Percentiles rank a stretch among this genome's conserved stretches.
Conservation (phyloP, 2,113 vertebrate species). For the Acrocephalus kingi region DNA sequence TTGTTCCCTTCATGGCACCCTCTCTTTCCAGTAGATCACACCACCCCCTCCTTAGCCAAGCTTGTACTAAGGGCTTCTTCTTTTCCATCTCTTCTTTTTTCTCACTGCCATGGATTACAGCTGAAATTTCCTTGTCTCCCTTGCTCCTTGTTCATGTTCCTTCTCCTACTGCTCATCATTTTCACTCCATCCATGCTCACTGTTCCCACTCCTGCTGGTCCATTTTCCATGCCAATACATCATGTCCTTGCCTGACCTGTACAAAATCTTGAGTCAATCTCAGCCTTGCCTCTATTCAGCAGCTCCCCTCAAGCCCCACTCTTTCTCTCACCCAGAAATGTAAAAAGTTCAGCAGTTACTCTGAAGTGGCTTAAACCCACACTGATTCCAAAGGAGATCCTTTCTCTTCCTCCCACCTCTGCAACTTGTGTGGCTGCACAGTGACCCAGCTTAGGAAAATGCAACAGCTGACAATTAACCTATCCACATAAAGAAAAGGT, state of each 20-base stretch:
- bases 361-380: not conserved
- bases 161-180: not conserved
- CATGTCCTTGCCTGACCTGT: not conserved
- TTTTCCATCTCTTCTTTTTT: not conserved
- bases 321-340: not conserved
- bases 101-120: not conserved
- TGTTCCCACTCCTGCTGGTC: not conserved
- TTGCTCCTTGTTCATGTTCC: not conserved
- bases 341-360: not conserved
- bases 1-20: not conserved
- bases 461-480: not conserved
- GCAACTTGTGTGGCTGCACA: not conserved
- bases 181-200: not conserved
- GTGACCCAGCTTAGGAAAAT: not conserved
- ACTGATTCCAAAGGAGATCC: not conserved
- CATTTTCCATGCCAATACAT: not conserved
- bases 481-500: not conserved
- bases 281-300: not conserved
- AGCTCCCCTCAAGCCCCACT: not conserved
- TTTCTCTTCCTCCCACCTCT: not conserved
- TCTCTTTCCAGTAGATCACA: not conserved
- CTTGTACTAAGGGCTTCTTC: not conserved
- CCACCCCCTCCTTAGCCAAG: not conserved
- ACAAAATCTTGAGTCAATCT: not conserved
- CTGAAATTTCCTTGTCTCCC: not conserved